These are phyloP conservation scores for Epistrophe eligans DNA, from an alignment of 2,888 invertebrate species.

Conservation along the genomic window DNA sequence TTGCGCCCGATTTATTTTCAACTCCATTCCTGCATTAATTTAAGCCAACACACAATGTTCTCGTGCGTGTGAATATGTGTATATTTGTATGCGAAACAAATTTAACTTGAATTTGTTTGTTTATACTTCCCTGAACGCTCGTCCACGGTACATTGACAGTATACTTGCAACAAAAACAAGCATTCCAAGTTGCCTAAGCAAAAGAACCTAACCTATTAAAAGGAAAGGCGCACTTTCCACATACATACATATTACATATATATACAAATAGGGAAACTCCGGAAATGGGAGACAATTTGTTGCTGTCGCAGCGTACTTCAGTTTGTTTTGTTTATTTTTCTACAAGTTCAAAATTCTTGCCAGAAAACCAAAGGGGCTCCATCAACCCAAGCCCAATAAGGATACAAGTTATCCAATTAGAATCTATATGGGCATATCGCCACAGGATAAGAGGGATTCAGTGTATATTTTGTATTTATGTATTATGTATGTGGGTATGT, in stretches of 20 bases:
- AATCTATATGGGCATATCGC: conserved; percentile 60
- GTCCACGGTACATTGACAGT: conserved; percentile 41
- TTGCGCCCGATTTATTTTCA: neutral
- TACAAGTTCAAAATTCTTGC: conserved; percentile 67
- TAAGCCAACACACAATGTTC: conserved; percentile 36
- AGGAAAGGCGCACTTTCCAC: conserved; percentile 18
- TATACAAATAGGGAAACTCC: conserved; percentile 21
- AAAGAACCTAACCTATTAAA: conserved; percentile 20
- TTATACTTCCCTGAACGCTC: conserved; percentile 32
- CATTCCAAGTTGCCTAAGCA: neutral
- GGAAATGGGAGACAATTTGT: conserved; percentile 74
- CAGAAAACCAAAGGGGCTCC: conserved; percentile 34
- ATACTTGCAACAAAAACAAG: conserved; percentile 1
- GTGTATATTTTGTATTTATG: neutral
- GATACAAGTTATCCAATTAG: conserved; percentile 75
- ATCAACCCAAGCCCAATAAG: conserved; percentile 66
- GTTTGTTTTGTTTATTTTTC: conserved; percentile 48
- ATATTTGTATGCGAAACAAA: conserved; percentile 50
- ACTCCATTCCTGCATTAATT: neutral
- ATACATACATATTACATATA: no score
- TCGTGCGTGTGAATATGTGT: conserved; percentile 22
- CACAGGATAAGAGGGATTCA: conserved; percentile 36
- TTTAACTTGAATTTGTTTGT: conserved; percentile 72
- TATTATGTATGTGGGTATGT: neutral
- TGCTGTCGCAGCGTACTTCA: conserved; percentile 68